Evolutionary conservation across 2,113 vertebrate species (phyloP).

Genomic region (Poeciliopsis retropinna): DNA sequence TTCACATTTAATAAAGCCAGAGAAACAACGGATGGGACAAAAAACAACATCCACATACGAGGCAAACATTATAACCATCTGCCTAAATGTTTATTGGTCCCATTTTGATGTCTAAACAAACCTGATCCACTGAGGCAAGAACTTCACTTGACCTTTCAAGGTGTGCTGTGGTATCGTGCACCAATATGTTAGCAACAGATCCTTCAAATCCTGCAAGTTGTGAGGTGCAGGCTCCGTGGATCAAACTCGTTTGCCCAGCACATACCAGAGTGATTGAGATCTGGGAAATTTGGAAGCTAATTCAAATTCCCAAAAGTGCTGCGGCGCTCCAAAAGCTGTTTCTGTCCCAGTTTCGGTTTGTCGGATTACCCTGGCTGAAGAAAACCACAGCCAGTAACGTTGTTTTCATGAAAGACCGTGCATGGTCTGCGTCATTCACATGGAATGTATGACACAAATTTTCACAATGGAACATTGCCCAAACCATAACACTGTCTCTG

Average conservation of each 20-base stretch:
- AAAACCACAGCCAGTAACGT: too few relatives aligned
- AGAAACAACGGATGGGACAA: constrained; percentile 39
- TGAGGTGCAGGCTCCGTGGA: background rate
- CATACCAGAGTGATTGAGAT: background rate
- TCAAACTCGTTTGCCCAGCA: background rate
- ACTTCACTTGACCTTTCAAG: background rate
- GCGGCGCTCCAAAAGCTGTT: background rate
- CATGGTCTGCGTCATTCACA: too few relatives aligned
- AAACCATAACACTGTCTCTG: too few relatives aligned
- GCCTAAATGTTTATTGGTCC: background rate
- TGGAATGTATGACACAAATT: too few relatives aligned
- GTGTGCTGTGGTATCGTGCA: background rate
- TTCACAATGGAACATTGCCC: too few relatives aligned
- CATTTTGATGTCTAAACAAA: background rate
- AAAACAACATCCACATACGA: constrained; percentile 38
- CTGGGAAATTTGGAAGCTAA: background rate
- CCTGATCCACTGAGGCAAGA: background rate
- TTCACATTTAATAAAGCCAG: constrained; percentile 36
- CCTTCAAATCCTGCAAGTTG: background rate
- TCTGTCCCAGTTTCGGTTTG: background rate
- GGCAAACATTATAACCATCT: background rate
- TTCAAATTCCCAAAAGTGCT: background rate
- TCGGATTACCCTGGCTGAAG: background rate
- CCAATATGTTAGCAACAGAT: background rate
- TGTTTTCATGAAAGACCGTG: too few relatives aligned